A percentile compares a stretch with the other conserved stretches of the same genome.
phyloP scores from a whole-genome alignment of 2,113 vertebrate genomes.

The human region DNA sequence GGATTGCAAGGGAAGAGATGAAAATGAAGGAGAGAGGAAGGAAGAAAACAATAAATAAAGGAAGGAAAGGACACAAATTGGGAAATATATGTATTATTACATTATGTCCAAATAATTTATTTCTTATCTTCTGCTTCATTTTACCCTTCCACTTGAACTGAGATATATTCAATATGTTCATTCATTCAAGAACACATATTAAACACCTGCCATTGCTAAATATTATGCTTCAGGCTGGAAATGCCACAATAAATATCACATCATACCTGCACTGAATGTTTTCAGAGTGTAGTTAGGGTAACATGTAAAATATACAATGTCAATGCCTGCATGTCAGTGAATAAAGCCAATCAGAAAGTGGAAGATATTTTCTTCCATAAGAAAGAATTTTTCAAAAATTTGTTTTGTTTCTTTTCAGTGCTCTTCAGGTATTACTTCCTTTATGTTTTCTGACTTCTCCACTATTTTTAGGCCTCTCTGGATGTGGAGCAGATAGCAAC shows the following conservation, averaged over 20 bases:
- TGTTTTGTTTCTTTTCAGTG: neutral
- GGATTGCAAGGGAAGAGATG: too few species aligned
- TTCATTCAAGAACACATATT: neutral
- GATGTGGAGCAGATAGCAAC: neutral
- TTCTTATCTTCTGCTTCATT: neutral
- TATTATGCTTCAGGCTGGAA: neutral
- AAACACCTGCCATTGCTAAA: conserved; percentile 8
- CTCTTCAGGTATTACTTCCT: neutral
- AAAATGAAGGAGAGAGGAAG: neutral
- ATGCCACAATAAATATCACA: neutral
- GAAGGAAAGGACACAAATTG: neutral
- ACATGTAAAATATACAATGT: neutral
- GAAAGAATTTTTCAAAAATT: neutral
- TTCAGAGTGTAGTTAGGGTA: neutral
- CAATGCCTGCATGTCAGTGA: neutral
- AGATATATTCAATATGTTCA: neutral
- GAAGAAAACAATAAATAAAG: neutral
- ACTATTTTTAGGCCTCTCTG: neutral
- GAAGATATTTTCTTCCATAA: neutral
- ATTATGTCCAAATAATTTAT: neutral
- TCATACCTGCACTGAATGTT: neutral
- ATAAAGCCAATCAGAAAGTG: neutral
- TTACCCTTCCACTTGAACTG: neutral
- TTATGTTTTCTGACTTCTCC: neutral
- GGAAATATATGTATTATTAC: neutral